A percentile compares a stretch with the other conserved stretches of the same genome.
Evolutionary conservation across 2,888 invertebrate genomes (phyloP).

Genomic region (Ennomos erosarius): DNA sequence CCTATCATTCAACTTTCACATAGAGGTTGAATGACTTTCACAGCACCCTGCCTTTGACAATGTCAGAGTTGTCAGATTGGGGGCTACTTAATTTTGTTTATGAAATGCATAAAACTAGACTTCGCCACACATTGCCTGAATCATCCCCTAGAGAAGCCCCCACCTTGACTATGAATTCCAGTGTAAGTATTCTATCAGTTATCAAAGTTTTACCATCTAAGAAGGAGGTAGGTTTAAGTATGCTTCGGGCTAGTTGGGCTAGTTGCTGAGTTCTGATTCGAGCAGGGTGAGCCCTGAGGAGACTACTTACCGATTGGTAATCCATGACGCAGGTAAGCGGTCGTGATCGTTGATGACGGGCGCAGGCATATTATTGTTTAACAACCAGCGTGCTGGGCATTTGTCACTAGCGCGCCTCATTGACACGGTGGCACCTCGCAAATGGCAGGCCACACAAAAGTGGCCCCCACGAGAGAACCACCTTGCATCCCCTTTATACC

Average conservation of each 20-base stretch:
- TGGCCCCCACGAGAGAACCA: conserved; percentile 8
- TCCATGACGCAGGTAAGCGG: neutral
- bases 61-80: too few species aligned
- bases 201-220: neutral
- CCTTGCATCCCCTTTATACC: neutral
- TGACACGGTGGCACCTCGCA: neutral
- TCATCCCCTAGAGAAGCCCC: too few species aligned
- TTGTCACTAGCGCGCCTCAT: neutral
- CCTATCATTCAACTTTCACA: too few species aligned
- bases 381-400: neutral
- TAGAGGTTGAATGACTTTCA: too few species aligned
- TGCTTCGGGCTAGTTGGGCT: too few species aligned
- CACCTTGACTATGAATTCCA: too few species aligned
- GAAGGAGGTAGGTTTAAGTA: neutral
- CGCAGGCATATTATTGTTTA: neutral
- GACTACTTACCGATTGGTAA: neutral
- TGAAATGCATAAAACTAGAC: too few species aligned
- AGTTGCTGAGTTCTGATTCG: too few species aligned
- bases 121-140: too few species aligned
- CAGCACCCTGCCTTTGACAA: too few species aligned
- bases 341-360: neutral
- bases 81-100: too few species aligned
- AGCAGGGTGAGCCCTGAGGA: neutral
- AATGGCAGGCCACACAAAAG: neutral
- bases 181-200: too few species aligned